phyloP scores from a whole-genome alignment of 2,113 vertebrate genomes.

The Pseudopipra pipra region DNA sequence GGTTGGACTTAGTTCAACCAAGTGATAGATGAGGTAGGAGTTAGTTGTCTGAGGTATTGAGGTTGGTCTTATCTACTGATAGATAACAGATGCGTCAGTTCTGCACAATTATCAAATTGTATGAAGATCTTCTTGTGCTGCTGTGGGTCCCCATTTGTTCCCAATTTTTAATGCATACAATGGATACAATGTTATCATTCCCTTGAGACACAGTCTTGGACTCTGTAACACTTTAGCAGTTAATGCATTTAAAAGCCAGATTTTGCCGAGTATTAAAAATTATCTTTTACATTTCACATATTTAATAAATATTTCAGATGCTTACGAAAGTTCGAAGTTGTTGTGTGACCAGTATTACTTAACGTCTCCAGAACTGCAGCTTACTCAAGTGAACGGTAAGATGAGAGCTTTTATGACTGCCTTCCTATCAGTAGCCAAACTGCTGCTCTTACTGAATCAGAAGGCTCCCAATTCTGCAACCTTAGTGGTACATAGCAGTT shows the following conservation, averaged over 20 bases:
- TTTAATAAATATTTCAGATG: slow-evolving; percentile 79
- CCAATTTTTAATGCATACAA: background rate
- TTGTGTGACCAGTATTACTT: slow-evolving; percentile 98
- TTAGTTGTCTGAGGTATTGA: background rate
- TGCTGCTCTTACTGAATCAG: background rate
- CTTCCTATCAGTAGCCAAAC: accelerated
- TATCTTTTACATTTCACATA: background rate
- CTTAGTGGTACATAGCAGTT: background rate
- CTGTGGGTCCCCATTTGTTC: background rate
- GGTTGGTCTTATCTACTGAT: background rate
- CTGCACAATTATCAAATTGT: background rate
- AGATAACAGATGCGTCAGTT: background rate
- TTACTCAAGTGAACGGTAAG: slow-evolving; percentile 91
- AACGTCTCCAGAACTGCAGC: slow-evolving; percentile 89
- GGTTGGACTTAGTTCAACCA: background rate
- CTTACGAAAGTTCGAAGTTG: slow-evolving; percentile 89
- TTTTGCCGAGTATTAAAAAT: background rate
- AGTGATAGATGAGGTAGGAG: background rate
- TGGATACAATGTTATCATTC: background rate
- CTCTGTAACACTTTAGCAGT: background rate
- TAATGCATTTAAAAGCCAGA: background rate
- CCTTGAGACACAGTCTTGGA: background rate
- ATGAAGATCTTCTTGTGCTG: background rate
- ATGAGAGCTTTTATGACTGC: background rate
- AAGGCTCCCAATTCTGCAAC: background rate